Base-by-base conservation (phyloP, 2,888 invertebrate genomes). In the Blera fallax region DNA sequence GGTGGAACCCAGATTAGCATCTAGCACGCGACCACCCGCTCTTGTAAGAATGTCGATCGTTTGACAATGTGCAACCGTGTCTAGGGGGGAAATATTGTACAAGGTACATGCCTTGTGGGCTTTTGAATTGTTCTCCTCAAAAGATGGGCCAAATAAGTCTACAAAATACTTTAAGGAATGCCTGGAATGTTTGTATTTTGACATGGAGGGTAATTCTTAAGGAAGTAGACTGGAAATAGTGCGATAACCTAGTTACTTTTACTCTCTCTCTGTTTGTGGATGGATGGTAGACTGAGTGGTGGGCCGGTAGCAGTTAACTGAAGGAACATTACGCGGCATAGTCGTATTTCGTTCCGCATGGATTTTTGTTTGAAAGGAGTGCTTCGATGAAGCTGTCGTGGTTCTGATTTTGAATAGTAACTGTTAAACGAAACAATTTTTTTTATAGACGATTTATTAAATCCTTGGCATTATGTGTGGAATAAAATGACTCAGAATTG, bases 1-100 rank as follows among this genome's bases (percentile, higher is more conserved):
- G 58, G 67, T 72, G 67, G 52, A 64, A 50, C 16, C 40, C 18
- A 77, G 80, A 85, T 85, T 85, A 56, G 67, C 67, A 69, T 81
- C 67, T 62, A 73, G 81, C 85, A 85, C 85, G 85, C 85, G 81
- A 85, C 81, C 79, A 37, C 78, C 58, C 69, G 52, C 84, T 72
- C 72, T 73, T 21, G 18, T 18, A 76, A 52, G 76, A 81, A 85
- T 77, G 85, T 72, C 81, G 85, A 85, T 81, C 81, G 62, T 60
- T 81, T 85, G 81, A 81, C 81, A 81, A 56, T 85, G 72, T 81
- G 65, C 69, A 79, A 58, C 24, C 52, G 65, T 50, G 32, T 76
- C 56, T 56, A 8, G 52, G 18, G 43, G 29, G 48, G 45, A 27
- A 64, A 54, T 52, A 24, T 40, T 40, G 1, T 40, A 11, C 11